phyloP scores from a whole-genome alignment of 2,113 vertebrate genomes.

The Laticauda colubrina region DNA sequence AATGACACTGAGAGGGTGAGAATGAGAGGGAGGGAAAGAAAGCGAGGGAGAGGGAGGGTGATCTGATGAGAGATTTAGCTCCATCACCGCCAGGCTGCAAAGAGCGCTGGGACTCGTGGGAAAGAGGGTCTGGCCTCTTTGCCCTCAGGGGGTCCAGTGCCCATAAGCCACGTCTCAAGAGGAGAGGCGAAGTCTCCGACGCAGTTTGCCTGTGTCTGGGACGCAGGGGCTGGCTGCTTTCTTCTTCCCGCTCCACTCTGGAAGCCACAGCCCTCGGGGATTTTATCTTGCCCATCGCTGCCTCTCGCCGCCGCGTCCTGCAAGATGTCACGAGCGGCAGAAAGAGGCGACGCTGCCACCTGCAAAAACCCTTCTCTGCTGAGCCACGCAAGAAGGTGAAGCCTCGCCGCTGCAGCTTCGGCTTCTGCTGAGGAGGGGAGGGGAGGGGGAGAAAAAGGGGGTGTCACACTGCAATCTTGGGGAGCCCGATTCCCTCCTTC shows the following conservation, averaged over 20 bases:
- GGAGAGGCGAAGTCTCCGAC: conserved; percentile 10
- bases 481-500: neutral
- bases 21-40: rapidly evolving
- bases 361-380: conserved; percentile 31
- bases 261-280: conserved; percentile 29
- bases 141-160: neutral
- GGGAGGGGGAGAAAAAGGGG: neutral
- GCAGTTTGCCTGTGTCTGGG: conserved; percentile 29
- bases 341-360: conserved; percentile 13
- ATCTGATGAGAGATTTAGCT: conserved; percentile 50
- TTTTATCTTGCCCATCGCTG: conserved; percentile 38
- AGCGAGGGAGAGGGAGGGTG: neutral
- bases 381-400: conserved; percentile 14
- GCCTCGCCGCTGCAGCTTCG: conserved; percentile 28
- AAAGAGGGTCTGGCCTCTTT: neutral
- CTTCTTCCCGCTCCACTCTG: conserved; percentile 25
- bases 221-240: conserved; percentile 8
- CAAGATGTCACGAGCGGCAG: conserved; percentile 37
- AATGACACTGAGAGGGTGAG: neutral
- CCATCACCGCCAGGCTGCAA: conserved; percentile 61
- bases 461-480: neutral
- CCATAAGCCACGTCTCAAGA: conserved; percentile 28
- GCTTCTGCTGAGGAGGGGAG: neutral
- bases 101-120: conserved; percentile 26
- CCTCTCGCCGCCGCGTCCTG: conserved; percentile 44